Conservation (phyloP, 1,140 invertebrate genomes). For the Bombus waltoni region DNA sequence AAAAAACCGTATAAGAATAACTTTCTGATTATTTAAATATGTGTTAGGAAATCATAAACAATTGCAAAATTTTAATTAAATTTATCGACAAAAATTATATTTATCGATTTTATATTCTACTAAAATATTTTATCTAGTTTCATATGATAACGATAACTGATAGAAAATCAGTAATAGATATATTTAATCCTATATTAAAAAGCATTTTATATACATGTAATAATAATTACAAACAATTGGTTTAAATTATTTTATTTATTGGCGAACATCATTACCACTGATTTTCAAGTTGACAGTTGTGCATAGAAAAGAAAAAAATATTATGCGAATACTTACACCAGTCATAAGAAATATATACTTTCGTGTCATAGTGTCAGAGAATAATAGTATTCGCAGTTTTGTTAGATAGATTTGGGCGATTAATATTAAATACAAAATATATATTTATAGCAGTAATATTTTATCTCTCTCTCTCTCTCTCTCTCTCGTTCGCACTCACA, state of each 20-base stretch:
- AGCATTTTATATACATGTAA: neutral
- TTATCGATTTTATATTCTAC: neutral
- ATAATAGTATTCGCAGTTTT: constrained; percentile 72
- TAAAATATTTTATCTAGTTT: neutral
- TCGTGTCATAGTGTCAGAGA: constrained; percentile 70
- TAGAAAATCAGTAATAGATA: neutral
- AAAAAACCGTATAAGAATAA: neutral
- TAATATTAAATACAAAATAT: constrained; percentile 81
- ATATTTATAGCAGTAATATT: constrained; percentile 74
- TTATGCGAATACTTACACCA: constrained; percentile 74
- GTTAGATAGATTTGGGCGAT: constrained; percentile 74
- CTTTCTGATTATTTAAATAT: neutral
- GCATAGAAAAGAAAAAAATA: constrained; percentile 71
- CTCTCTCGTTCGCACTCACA: constrained; percentile 12
- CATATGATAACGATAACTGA: no score
- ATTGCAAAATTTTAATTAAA: neutral
- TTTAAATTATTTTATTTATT: constrained; percentile 66
- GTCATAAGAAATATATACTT: constrained; percentile 73
- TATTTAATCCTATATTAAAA: neutral
- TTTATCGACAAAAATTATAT: no score
- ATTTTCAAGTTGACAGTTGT: constrained; percentile 73
- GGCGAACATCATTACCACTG: constrained; percentile 69
- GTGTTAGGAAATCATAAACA: neutral
- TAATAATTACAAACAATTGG: neutral
- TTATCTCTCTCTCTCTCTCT: constrained; percentile 29